Evolutionary conservation across 1,140 invertebrate species (phyloP), one percentile per base, ranked within the genome.

Genomic region (Mizuhopecten yessoensis): DNA sequence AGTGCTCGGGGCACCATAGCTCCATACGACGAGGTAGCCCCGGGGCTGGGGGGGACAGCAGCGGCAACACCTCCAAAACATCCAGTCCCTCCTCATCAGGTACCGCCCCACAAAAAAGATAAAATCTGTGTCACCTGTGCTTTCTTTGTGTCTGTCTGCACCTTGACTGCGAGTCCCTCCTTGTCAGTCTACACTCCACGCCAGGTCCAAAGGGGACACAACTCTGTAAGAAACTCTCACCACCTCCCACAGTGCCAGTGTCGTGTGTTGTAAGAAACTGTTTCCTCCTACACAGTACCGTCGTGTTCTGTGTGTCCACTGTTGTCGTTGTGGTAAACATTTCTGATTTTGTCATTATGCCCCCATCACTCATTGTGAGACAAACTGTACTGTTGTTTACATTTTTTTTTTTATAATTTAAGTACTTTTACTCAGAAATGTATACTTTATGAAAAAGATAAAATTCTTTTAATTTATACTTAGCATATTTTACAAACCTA

Each of bases 51-150:
- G 93, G 92, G 7, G 94, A 94, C 90, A 94, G 94, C 93, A 93
- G 94, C 87, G 93, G 92, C 13, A 96, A 91, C 88, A 95, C 94
- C 15, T 95, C 95, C n/a, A 95, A 95, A 90, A 94, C 94, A 13
- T 95, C 95, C 33, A 95, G 95, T 88, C 95, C 95, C 0, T 94
- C 95, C 9, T 95, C 95, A 10, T 95, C 94, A 94, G 95, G 95
- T 96, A 93, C 92, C 90, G 36, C 20, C 17, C 34, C 57, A 75
- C 23, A 75, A 23, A 75, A 75, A 75, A 75, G 57, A 75, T 75
- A 75, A 75, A 75, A 49, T 49, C 45, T 17, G n/a, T 75, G 57
- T 75, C 57, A 29, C 57, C 57, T 75, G n/a, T 75, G 57, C 57
- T 75, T 75, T 75, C 57, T 75, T 75, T 75, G 57, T 75, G n/a